These are phyloP conservation scores for Bovichtus diacanthus DNA, from an alignment of 2,797 vertebrate genomes.

Conservation along the genomic window DNA sequence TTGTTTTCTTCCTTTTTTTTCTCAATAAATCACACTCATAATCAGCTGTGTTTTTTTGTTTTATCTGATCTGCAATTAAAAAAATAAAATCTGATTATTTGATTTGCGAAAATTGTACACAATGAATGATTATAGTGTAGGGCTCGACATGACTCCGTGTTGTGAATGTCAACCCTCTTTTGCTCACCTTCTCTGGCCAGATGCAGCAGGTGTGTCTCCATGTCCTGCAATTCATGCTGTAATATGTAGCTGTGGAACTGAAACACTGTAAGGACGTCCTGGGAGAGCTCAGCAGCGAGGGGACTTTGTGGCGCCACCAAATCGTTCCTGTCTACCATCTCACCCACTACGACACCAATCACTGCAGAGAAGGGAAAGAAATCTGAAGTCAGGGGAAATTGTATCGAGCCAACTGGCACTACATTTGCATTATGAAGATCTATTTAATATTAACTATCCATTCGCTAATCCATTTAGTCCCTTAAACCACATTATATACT, in stretches of 20 bases:
- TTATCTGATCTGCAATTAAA: too few relatives aligned
- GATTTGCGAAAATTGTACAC: too few relatives aligned
- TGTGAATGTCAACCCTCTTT: not conserved
- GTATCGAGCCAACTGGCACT: not conserved
- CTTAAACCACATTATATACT: not conserved
- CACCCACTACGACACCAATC: slow-evolving; percentile 89
- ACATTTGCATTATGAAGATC: not conserved
- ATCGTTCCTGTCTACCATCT: slow-evolving; percentile 91
- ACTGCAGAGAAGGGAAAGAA: slow-evolving; percentile 77
- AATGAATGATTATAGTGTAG: too few relatives aligned
- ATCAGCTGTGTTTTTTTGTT: not conserved
- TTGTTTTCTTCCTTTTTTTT: not conserved
- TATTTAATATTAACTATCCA: not conserved
- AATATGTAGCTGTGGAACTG: slow-evolving; percentile 93
- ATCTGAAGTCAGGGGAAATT: not conserved
- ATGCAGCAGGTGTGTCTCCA: slow-evolving; percentile 90
- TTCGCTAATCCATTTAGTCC: not conserved
- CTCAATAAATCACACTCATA: not conserved
- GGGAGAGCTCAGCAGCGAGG: slow-evolving; percentile 81
- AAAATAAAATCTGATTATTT: too few relatives aligned
- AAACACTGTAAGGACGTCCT: slow-evolving; percentile 94
- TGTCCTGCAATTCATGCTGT: slow-evolving; percentile 87
- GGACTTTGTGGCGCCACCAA: slow-evolving; percentile 76
- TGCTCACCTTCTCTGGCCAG: slow-evolving; percentile 91
- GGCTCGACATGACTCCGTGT: too few relatives aligned